Evolutionary conservation across 2,888 invertebrate species (phyloP), one percentile per base, ranked within the genome.

Genomic region (Sesamia inferens): DNA sequence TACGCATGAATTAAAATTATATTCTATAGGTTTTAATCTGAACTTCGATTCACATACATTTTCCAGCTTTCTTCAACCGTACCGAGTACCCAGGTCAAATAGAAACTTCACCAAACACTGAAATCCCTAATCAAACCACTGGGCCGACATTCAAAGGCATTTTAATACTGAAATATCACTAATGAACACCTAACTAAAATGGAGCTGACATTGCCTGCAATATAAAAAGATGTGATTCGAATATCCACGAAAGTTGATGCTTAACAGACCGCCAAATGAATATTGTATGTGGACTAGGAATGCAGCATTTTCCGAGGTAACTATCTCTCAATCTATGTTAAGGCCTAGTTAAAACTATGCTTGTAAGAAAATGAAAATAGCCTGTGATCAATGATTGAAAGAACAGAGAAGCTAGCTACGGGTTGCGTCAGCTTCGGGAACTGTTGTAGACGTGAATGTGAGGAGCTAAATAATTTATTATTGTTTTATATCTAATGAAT

Each of bases 361-460:
- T 78, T 77, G 81, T 77, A 76, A 76, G 68, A 78, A 83, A 77
- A 85, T 85, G 86, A 71, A 83, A 85, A 85, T 85, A 42, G 3
- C 2, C 42, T 54, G 66, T 78, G 71, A 85, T 81, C 84, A 74
- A 79, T 79, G 71, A 68, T 77, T 76, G 54, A 31, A 31, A 1
- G 42, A 76, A 65, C 47, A 54, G 55, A 57, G 67, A 51, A 64
- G 57, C 48, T 44, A 13, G 72, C 19, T 48, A 59, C 51, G 3
- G 44, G 39, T 72, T 71, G 68, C 66, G 61, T 55, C 68, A 77
- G 11, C 10, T 76, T 48, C 6, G 14, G 31, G 31, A 31, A 55
- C 22, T 76, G 24, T 0, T 7, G n/a, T 14, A 57, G 39, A 77
- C 51, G 47, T 0, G 31, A 70, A 58, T 16, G 31, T 16, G 14